These are phyloP conservation scores for Microtus richardsoni DNA, from an alignment of 2,113 vertebrate species.

Conservation along the genomic window DNA sequence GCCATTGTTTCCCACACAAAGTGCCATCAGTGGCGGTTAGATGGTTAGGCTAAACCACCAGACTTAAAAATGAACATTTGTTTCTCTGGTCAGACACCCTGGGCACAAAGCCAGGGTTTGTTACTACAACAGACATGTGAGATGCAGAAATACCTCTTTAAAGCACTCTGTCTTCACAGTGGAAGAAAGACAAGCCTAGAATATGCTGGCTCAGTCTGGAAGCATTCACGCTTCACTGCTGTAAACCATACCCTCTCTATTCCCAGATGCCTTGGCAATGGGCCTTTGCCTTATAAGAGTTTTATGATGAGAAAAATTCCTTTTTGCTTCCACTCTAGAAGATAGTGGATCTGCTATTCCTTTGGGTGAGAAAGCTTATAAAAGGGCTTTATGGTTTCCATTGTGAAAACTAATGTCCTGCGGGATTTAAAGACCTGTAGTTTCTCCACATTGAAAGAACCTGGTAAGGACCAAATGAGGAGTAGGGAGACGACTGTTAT, in stretches of 20 bases:
- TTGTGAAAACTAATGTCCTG: not conserved
- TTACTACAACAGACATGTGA: not conserved
- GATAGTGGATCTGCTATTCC: not conserved
- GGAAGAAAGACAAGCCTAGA: not conserved
- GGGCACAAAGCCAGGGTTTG: not conserved
- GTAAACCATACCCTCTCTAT: not conserved
- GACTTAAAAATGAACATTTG: slow-evolving; percentile 9
- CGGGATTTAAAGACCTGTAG: not conserved
- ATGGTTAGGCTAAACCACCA: not conserved
- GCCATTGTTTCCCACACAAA: not conserved
- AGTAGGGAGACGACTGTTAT: not conserved
- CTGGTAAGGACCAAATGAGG: not conserved
- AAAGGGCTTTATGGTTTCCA: not conserved
- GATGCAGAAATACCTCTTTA: not conserved
- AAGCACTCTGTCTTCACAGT: not conserved
- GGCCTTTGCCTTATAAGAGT: not conserved
- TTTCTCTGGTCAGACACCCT: not conserved
- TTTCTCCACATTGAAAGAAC: slow-evolving; percentile 7
- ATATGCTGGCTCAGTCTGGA: not conserved
- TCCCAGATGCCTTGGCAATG: not conserved
- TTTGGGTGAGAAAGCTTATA: slow-evolving; percentile 15
- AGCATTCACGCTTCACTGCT: not conserved
- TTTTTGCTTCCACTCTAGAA: not conserved
- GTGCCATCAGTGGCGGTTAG: not conserved
- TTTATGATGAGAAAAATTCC: not conserved